phyloP scores from a whole-genome alignment of 2,797 vertebrate species.

The Triplophysa bombifrons region DNA sequence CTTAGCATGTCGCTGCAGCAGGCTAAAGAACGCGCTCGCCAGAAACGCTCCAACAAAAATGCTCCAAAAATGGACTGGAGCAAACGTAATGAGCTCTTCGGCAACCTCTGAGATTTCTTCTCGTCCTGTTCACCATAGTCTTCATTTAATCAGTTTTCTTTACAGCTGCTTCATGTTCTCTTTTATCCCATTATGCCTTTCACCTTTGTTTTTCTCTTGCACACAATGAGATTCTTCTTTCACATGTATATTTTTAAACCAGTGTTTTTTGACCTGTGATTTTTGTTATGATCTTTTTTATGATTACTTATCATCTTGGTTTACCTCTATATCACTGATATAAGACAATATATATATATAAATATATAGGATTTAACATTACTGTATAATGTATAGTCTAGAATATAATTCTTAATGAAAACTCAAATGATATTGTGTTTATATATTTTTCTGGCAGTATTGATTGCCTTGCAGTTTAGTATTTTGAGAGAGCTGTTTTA shows the following conservation, averaged over 20 bases:
- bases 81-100: slow-evolving; percentile 97
- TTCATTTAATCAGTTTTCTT: slow-evolving; percentile 8
- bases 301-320: not conserved
- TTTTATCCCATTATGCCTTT: slow-evolving; percentile 13
- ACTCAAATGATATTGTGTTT: slow-evolving; percentile 1
- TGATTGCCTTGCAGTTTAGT: slow-evolving; percentile 4
- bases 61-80: slow-evolving; percentile 96
- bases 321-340: slow-evolving; percentile 22
- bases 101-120: slow-evolving; percentile 84
- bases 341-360: slow-evolving; percentile 8
- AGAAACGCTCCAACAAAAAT: slow-evolving; percentile 88
- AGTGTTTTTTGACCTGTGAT: slow-evolving; percentile 55
- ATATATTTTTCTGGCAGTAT: not conserved
- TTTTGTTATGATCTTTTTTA: slow-evolving; percentile 29
- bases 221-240: slow-evolving; percentile 15
- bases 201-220: not conserved
- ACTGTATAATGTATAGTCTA: slow-evolving; percentile 48
- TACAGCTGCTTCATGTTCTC: not conserved
- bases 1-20: slow-evolving; percentile 84
- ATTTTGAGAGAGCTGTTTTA: not conserved
- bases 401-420: slow-evolving; percentile 32
- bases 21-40: slow-evolving; percentile 87
- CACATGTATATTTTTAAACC: slow-evolving; percentile 42
- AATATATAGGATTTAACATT: slow-evolving; percentile 12
- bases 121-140: not conserved